Conservation (phyloP, 2,888 invertebrate species). For the Petrophora chlorosata region DNA sequence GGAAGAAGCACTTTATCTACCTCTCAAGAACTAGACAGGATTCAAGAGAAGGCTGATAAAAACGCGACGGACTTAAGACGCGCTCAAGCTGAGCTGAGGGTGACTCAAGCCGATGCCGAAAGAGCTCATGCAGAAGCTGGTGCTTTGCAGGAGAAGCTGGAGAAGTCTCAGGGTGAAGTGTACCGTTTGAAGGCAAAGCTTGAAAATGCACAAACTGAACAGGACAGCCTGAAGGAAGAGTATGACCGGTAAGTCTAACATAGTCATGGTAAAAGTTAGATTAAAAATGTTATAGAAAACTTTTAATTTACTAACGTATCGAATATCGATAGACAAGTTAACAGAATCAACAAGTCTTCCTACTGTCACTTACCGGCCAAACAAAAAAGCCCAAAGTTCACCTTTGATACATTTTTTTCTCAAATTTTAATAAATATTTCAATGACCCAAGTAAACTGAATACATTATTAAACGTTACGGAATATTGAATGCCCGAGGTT, state of each 20-base stretch:
- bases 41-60: constrained; percentile 94
- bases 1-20: constrained; percentile 92
- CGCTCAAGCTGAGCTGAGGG: constrained; percentile 94
- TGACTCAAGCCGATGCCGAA: constrained; percentile 96
- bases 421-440: no score
- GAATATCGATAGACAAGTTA: no score
- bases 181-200: constrained; percentile 96
- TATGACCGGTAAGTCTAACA: constrained; percentile 87
- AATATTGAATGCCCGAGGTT: no score
- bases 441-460: no score
- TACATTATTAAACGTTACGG: no score
- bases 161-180: constrained; percentile 97
- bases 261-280: no score
- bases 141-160: constrained; percentile 94
- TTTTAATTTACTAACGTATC: no score
- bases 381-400: no score
- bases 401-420: no score
- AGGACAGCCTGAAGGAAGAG: constrained; percentile 96
- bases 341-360: no score
- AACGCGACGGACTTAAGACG: constrained; percentile 91
- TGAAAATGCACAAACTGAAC: constrained; percentile 97
- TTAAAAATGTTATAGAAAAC: no score
- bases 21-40: constrained; percentile 91
- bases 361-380: no score
- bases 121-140: constrained; percentile 92